A percentile compares a stretch with the other conserved stretches of the same genome.
phyloP scores from a whole-genome alignment of 2,888 invertebrate species.

The Margaritifera margaritifera region DNA sequence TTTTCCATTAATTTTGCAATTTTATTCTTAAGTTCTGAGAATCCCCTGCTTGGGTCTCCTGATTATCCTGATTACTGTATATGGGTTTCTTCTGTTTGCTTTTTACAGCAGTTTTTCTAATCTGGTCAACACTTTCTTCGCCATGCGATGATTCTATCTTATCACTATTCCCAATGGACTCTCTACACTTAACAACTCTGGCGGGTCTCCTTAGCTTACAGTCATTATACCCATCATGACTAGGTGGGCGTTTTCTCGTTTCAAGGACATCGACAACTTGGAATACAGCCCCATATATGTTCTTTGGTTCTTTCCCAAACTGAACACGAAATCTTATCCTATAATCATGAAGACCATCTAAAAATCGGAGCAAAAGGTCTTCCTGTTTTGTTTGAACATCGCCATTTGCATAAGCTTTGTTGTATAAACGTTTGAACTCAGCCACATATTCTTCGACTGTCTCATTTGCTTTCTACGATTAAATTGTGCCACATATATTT shows the following conservation, averaged over 20 bases:
- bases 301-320: constrained; percentile 17
- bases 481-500: constrained; percentile 16
- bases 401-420: constrained; percentile 11
- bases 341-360: constrained; percentile 20
- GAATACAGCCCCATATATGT: constrained; percentile 20
- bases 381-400: constrained; percentile 17
- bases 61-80: no score
- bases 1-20: no score
- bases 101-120: no score
- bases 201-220: no score
- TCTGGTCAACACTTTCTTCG: no score
- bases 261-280: constrained; percentile 14
- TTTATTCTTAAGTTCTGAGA: no score
- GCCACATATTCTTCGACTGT: constrained; percentile 20
- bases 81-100: no score
- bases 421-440: constrained; percentile 17
- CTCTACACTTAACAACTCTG: no score
- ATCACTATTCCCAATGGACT: no score
- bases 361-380: constrained; percentile 19
- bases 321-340: constrained; percentile 22
- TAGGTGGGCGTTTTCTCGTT: constrained; percentile 6
- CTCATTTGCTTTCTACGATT: constrained; percentile 10
- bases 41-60: no score
- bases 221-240: no score
- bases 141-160: no score